Conservation (phyloP, 2,888 invertebrate genomes). For the Drosophila prostipennis region DNA sequence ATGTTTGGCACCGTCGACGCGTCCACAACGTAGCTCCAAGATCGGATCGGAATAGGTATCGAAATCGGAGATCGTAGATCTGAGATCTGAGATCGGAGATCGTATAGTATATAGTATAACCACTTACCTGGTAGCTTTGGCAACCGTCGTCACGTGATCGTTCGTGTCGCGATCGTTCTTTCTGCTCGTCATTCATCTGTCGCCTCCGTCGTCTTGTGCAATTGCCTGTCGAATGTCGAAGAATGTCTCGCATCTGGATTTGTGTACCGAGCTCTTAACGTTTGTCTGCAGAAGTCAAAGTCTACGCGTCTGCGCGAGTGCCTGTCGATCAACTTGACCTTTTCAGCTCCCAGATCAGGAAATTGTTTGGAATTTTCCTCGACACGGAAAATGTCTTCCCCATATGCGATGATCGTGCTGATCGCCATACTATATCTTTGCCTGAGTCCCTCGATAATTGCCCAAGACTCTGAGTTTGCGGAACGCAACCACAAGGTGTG, state of each 20-base stretch:
- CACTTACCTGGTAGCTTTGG: constrained; percentile 21
- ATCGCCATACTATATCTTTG: constrained; percentile 49
- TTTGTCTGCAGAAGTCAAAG: constrained; percentile 49
- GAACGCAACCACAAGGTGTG: constrained; percentile 71
- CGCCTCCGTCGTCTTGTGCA: constrained; percentile 40
- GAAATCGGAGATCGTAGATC: constrained; percentile 13
- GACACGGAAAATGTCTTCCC: constrained; percentile 51
- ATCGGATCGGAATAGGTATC: constrained; percentile 4
- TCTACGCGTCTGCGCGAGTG: constrained; percentile 46
- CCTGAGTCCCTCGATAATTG: constrained; percentile 38
- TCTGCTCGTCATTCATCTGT: constrained; percentile 55
- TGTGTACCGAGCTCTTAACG: constrained; percentile 67
- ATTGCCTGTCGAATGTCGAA: constrained; percentile 42
- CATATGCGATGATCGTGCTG: constrained; percentile 31
- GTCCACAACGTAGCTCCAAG: constrained; percentile 60
- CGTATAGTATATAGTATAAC: constrained; percentile 1
- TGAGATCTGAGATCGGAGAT: neutral
- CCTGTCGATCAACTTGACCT: constrained; percentile 69
- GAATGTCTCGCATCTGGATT: constrained; percentile 70
- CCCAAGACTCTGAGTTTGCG: constrained; percentile 44
- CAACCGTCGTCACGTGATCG: constrained; percentile 30
- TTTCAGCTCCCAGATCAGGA: constrained; percentile 47
- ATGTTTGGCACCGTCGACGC: constrained; percentile 76
- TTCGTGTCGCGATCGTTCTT: constrained; percentile 39
- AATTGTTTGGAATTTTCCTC: constrained; percentile 44